These are phyloP conservation scores for Salticus scenicus DNA, from an alignment of 2,888 invertebrate genomes.

Conservation along the genomic window DNA sequence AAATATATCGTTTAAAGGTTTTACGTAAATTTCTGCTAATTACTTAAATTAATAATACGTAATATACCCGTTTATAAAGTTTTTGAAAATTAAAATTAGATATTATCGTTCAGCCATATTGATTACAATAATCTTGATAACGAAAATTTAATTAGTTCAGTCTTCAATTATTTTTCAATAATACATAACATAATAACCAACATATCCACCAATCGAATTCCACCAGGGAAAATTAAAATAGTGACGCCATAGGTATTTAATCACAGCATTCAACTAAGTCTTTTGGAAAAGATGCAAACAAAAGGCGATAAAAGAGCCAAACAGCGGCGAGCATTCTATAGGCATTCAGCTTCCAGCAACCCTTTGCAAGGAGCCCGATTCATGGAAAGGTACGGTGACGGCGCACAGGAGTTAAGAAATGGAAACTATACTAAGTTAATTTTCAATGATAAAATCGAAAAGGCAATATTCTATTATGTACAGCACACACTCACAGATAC, in stretches of 20 bases:
- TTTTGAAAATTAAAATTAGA: too few species aligned
- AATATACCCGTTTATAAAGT: too few species aligned
- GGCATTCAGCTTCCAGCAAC: slow-evolving; percentile 27
- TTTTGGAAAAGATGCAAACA: not conserved
- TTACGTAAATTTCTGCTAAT: too few species aligned
- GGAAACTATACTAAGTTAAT: slow-evolving; percentile 46
- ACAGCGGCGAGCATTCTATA: slow-evolving; percentile 38
- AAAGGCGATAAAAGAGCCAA: slow-evolving; percentile 25
- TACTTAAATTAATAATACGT: too few species aligned
- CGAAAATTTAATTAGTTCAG: too few species aligned
- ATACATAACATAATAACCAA: not conserved
- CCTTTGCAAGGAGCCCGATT: slow-evolving; percentile 44
- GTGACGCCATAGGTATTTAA: not conserved
- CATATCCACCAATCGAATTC: slow-evolving; percentile 4
- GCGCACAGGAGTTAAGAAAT: slow-evolving; percentile 42
- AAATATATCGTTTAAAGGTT: too few species aligned
- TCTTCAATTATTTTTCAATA: too few species aligned
- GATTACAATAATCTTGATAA: too few species aligned
- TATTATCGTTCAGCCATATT: too few species aligned
- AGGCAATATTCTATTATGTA: slow-evolving; percentile 49
- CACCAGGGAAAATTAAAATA: not conserved
- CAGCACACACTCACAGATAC: slow-evolving; percentile 34
- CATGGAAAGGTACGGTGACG: slow-evolving; percentile 61
- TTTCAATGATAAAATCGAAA: slow-evolving; percentile 39
- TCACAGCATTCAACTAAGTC: not conserved